Evolutionary conservation across 2,888 invertebrate genomes (phyloP), one percentile per base, ranked within the genome.

Genomic region (Galerucella calmariensis): DNA sequence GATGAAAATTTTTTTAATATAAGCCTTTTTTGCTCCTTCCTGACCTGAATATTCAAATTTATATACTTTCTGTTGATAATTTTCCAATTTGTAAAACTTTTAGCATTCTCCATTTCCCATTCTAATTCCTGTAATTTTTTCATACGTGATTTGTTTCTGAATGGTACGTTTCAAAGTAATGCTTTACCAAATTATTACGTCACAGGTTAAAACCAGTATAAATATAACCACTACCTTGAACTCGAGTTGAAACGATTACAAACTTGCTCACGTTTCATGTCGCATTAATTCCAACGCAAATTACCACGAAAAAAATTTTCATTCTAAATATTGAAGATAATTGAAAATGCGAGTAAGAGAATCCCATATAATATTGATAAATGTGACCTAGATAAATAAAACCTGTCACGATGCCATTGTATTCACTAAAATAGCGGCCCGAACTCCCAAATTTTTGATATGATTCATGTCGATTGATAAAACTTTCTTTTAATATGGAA

Each of bases 381-480:
- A 62, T 62, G n/a, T 62, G 62, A 62, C 62, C 62, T 41, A 62
- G 62, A 62, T 62, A 62, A 62, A 20, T 35, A 62, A 62, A 62
- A 12, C 16, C 16, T 62, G 62, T 62, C 35, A 62, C 35, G 62
- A 10, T n/a, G 41, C 10, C 62, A 2, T 62, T 62, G n/a, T 51
- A 8, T n/a, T 51, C 51, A n/a, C 1, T 51, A n/a, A 51, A 51
- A 8, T n/a, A 51, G 14, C n/a, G 58, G 27, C 11, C 16, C 10
- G 58, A 59, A 59, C 24, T 24, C 24, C 8, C 4, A 59, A 59
- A 59, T 59, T 59, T 59, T 59, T 20, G 24, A 12, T 20, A 11
- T 10, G 27, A 24, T 9, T 27, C 6, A 59, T 20, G 12, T 11
- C 20, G 10, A 20, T 27, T 59, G 2, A 41, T 41, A 41, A 24